Percentiles rank a stretch among this genome's conserved stretches.
Evolutionary conservation across 1,140 invertebrate genomes (phyloP).

Genomic region (Scaptomyza pallida): DNA sequence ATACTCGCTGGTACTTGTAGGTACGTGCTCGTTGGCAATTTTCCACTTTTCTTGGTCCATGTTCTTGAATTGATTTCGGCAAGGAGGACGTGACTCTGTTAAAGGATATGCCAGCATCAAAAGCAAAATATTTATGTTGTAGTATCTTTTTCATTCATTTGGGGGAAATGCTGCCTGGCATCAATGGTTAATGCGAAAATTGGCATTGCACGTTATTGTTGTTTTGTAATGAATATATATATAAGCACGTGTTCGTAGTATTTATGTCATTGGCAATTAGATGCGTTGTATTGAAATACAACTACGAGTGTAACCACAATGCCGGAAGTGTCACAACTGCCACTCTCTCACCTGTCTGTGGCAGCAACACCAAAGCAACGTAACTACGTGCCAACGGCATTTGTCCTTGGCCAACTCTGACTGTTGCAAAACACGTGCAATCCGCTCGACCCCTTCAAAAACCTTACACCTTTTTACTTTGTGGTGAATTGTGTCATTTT

Average conservation of each 20-base stretch:
- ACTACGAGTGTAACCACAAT: constrained; percentile 1
- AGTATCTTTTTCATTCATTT: constrained; percentile 72
- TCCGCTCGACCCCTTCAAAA: neutral
- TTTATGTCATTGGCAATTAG: constrained; percentile 72
- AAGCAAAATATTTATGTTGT: neutral
- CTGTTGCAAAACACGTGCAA: neutral
- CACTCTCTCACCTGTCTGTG: neutral
- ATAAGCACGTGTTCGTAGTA: constrained; percentile 63
- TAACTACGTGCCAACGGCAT: neutral
- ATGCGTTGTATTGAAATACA: constrained; percentile 46
- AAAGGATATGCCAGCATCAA: neutral
- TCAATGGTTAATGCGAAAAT: constrained; percentile 78
- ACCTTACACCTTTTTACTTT: constrained; percentile 38
- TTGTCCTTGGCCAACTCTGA: constrained; percentile 1
- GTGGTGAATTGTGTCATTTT: constrained; percentile 68
- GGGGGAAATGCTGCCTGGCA: too few species aligned
- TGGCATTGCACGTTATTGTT: constrained; percentile 62
- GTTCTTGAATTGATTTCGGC: constrained; percentile 48
- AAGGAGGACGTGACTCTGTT: constrained; percentile 37
- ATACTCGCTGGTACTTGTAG: constrained; percentile 5
- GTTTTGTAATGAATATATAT: constrained; percentile 73
- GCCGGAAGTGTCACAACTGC: constrained; percentile 34
- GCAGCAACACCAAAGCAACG: too few species aligned
- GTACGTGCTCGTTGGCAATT: constrained; percentile 41
- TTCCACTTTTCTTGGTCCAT: constrained; percentile 29